Base-by-base conservation (phyloP, 2,888 invertebrate genomes). In the Galerucella calmariensis region DNA sequence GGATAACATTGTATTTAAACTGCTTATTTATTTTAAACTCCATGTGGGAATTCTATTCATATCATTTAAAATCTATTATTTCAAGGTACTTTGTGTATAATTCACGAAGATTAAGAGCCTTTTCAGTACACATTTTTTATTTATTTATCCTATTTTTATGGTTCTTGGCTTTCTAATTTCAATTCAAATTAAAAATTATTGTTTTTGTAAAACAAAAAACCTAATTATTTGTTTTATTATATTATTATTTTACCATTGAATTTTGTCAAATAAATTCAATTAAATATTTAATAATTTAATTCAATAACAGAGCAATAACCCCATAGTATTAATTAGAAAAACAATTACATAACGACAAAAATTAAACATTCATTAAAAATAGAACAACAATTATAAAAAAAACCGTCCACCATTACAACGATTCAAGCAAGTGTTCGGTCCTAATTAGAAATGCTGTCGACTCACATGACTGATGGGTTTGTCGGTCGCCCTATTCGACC, bases 391-490 rank as follows among this genome's bases (percentile, higher is more conserved):
- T 11, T 53, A 9, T 27, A 73, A 66, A 73, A 75, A 69, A 73
- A 77, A 74, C 71, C 73, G 77, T 77, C 77, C 79, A 77, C 79
- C 79, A 80, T 78, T 78, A 75, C 79, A 74, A 74, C 46, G 75
- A 69, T 74, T 77, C 75, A 79, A 81, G 80, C 82, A 80, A 80
- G 81, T 83, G 82, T 84, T 82, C 82, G 82, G 83, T 83, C 83
- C 85, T 86, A 87, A 87, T 87, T 87, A 87, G 86, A 85, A 83
- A 85, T 84, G 83, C 86, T 86, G 86, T 86, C 86, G 78, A 81
- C 80, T 83, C 75, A 79, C 79, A 87, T 86, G 86, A 87, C 81
- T 83, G 83, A 87, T 86, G 85, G 83, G 81, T 77, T 81, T 80
- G 80, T 80, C 80, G 79, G 80, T 75, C 74, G 75, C 77, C 76